Conservation (phyloP, 2,797 vertebrate species). For the Stomatorhinus walkeri region DNA sequence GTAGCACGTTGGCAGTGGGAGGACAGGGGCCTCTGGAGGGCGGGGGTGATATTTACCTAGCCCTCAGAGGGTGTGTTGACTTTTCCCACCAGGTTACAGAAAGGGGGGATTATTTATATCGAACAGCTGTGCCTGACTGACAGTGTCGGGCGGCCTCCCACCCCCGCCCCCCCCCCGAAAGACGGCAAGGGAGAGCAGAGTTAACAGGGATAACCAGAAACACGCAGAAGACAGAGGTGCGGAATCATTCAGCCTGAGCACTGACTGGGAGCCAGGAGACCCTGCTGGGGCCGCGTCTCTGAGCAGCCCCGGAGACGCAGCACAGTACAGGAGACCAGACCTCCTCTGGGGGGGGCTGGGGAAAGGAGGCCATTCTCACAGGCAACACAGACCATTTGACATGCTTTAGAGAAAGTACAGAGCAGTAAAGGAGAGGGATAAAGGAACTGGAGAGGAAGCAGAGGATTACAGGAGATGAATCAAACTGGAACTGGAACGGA, state of each 20-base stretch:
- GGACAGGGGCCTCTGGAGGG: constrained; percentile 54
- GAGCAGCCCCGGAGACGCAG: background rate
- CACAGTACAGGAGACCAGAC: background rate
- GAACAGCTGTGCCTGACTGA: constrained; percentile 44
- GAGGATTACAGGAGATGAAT: background rate
- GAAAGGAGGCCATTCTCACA: background rate
- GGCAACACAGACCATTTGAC: background rate
- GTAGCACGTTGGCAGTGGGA: constrained; percentile 46
- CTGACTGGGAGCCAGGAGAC: background rate
- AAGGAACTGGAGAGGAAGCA: background rate
- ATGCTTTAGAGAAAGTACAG: background rate
- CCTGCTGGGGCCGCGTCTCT: background rate
- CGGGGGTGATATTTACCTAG: constrained; percentile 69
- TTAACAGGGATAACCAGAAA: background rate
- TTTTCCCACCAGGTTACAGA: constrained; percentile 75
- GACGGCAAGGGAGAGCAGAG: background rate
- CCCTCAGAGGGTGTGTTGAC: constrained; percentile 76
- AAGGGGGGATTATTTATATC: constrained; percentile 72
- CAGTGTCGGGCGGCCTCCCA: background rate
- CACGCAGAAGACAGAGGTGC: background rate
- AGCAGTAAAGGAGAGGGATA: background rate
- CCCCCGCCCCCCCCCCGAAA: too few species aligned
- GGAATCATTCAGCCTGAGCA: background rate
- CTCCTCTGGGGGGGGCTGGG: background rate
- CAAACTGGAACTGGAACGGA: background rate